A percentile compares a stretch with the other conserved stretches of the same genome.
These are phyloP conservation scores for Icerya purchasi DNA, from an alignment of 2,888 invertebrate species.

Conservation along the genomic window DNA sequence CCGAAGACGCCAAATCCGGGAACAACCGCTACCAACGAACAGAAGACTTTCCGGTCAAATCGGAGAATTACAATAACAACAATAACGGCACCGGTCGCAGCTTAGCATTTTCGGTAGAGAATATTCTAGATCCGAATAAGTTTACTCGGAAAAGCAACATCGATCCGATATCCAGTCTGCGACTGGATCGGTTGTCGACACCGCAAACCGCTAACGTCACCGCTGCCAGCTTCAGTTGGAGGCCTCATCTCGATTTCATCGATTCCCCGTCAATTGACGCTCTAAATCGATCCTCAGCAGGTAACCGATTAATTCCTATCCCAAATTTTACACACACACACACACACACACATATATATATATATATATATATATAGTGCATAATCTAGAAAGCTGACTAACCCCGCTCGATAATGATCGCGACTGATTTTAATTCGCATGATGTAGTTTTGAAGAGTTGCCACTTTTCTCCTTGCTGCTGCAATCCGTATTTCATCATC, in stretches of 20 bases:
- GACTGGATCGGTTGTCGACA: background rate
- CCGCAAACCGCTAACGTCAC: constrained; percentile 1
- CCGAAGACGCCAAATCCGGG: constrained; percentile 17
- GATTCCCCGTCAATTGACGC: constrained; percentile 1
- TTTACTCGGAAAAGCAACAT: constrained; percentile 42
- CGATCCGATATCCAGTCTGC: background rate
- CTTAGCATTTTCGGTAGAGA: constrained; percentile 77
- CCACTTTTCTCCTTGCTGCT: no score
- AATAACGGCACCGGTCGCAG: no score
- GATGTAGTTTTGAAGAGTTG: no score
- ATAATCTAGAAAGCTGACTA: background rate
- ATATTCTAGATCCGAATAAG: constrained; percentile 73
- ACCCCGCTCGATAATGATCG: no score
- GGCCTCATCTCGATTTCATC: constrained; percentile 18
- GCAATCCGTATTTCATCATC: no score
- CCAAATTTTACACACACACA: no score
- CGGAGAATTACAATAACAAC: constrained; percentile 12
- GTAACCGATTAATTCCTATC: no score
- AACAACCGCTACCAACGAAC: constrained; percentile 14
- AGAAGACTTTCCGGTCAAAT: constrained; percentile 11
- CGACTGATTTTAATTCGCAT: no score
- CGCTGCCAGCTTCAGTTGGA: constrained; percentile 17
- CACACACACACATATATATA: no score
- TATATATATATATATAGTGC: background rate
- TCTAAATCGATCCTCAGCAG: background rate